Conservation (phyloP, 37 sponge, comb jelly and placozoan genomes). For the Haliclona indistincta region DNA sequence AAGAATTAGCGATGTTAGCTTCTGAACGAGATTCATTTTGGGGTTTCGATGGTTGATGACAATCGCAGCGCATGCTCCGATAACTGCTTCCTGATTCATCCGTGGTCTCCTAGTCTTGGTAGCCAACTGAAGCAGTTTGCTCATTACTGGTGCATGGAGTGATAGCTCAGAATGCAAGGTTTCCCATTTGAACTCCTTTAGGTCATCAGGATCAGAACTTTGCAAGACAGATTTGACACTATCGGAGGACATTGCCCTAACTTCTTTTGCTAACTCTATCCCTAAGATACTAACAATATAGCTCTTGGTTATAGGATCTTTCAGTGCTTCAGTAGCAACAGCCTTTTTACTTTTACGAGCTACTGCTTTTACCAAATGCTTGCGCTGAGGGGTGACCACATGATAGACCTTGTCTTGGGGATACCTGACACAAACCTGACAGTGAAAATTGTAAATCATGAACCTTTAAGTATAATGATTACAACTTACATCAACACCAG, state of each 20-base stretch:
- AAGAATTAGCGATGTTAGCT: slow-evolving; percentile 24
- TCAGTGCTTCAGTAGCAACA: background rate
- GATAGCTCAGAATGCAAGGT: slow-evolving; percentile 13
- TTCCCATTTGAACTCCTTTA: slow-evolving; percentile 31
- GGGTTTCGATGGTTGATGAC: slow-evolving; percentile 22
- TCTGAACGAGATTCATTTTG: slow-evolving; percentile 29
- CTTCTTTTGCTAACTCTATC: slow-evolving; percentile 4
- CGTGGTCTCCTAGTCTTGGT: slow-evolving; percentile 22
- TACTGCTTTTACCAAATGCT: background rate
- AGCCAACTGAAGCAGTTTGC: slow-evolving; percentile 9
- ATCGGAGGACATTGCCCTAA: slow-evolving; percentile 14
- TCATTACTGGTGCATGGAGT: slow-evolving; percentile 20
- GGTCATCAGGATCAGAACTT: slow-evolving; percentile 6
- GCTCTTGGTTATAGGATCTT: background rate
- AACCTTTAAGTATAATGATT: no score
- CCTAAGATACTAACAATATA: background rate
- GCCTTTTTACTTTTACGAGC: slow-evolving; percentile 3
- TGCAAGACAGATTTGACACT: slow-evolving; percentile 12
- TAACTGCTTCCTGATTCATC: slow-evolving; percentile 7
- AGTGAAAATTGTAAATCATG: no score
- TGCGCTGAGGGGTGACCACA: background rate
- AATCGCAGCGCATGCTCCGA: slow-evolving; percentile 32
- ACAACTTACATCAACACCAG: no score
- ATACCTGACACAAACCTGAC: background rate
- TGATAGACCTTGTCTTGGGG: no score